phyloP scores from a whole-genome alignment of 35 echinoderm and acorn worm species.

The Apostichopus parvimensis region DNA sequence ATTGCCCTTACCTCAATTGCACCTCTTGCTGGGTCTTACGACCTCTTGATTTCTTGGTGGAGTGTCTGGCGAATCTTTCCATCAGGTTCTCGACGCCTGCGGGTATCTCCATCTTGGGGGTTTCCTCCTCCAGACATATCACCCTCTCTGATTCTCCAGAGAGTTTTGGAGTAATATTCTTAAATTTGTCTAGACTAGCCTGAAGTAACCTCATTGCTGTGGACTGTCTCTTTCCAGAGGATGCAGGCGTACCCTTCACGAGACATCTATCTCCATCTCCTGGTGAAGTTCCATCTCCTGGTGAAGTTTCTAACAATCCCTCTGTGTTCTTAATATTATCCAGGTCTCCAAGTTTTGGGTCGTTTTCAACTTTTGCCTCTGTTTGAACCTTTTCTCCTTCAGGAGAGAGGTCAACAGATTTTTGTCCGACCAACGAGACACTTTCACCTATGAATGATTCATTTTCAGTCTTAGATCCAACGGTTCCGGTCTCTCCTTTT shows the following conservation, averaged over 20 bases:
- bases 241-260: background rate
- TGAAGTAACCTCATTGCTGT: conserved; percentile 65
- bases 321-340: background rate
- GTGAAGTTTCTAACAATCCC: background rate
- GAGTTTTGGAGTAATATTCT: conserved; percentile 67
- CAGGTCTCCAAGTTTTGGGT: background rate
- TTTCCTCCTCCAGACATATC: conserved; percentile 76
- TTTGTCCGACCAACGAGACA: background rate
- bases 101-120: conserved; percentile 27
- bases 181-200: conserved; percentile 69
- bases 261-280: background rate
- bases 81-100: conserved; percentile 75
- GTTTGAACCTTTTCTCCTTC: background rate
- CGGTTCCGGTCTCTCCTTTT: background rate
- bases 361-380: background rate
- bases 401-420: background rate
- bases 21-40: conserved; percentile 68
- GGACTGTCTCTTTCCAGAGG: conserved; percentile 45
- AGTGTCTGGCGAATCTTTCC: conserved; percentile 85
- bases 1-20: conserved; percentile 74
- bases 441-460: background rate
- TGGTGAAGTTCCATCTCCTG: too few species aligned
- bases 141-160: conserved; percentile 58
- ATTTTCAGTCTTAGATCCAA: too few species aligned
- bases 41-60: conserved; percentile 49